These are phyloP conservation scores for Thermophis baileyi DNA, from an alignment of 2,113 vertebrate genomes.

Conservation along the genomic window DNA sequence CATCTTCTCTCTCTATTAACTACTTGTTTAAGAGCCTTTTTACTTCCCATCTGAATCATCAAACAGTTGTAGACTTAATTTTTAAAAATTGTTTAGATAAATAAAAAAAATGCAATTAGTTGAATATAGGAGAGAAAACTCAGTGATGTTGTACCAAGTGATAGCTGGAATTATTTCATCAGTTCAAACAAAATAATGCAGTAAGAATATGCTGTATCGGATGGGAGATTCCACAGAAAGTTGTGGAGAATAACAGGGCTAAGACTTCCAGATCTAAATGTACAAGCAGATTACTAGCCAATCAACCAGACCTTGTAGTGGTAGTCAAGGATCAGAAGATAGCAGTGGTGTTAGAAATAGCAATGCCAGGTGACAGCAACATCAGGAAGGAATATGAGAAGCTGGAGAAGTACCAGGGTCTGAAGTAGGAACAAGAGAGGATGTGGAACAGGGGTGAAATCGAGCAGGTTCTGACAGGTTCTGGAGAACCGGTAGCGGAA, in stretches of 20 bases:
- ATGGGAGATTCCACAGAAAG: background rate
- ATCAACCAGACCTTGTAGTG: background rate
- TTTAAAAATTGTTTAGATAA: background rate
- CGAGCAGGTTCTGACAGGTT: too few species aligned
- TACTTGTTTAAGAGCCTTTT: background rate
- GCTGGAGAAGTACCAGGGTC: too few species aligned
- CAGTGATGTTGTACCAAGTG: background rate
- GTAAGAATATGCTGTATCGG: constrained; percentile 29
- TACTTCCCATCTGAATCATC: background rate
- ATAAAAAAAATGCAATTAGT: background rate
- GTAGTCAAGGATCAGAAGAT: background rate
- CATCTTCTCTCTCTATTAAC: background rate
- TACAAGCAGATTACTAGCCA: background rate
- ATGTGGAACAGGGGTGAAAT: too few species aligned
- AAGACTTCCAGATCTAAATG: background rate
- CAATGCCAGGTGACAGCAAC: background rate
- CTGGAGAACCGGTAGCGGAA: too few species aligned
- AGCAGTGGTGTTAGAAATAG: background rate
- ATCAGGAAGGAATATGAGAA: background rate
- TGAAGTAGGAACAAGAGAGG: too few species aligned
- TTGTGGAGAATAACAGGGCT: background rate
- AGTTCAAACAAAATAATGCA: constrained; percentile 48
- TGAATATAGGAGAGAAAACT: background rate
- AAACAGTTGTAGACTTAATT: background rate
- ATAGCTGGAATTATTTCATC: constrained; percentile 38